Conservation (phyloP, 2,888 invertebrate species). For the Sepiola atlantica region DNA sequence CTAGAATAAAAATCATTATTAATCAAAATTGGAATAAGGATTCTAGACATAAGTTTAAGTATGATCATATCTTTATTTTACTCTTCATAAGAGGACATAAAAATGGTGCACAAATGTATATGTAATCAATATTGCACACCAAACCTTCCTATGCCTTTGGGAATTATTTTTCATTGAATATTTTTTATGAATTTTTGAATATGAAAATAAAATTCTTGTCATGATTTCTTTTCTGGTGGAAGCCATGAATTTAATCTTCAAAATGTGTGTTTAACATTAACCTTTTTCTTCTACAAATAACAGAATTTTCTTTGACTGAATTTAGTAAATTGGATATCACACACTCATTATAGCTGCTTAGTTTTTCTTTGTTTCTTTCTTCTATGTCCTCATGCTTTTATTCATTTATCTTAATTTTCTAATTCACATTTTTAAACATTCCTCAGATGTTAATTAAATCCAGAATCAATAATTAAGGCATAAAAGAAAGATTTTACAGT, state of each 20-base stretch:
- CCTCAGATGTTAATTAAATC: constrained; percentile 32
- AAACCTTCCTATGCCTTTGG: too few species aligned
- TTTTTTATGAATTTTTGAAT: neutral
- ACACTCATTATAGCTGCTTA: neutral
- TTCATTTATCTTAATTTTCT: neutral
- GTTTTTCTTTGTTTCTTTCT: neutral
- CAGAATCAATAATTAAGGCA: constrained; percentile 32
- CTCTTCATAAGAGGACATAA: too few species aligned
- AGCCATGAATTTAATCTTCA: neutral
- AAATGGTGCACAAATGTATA: too few species aligned
- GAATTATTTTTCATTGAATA: neutral
- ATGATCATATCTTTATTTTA: too few species aligned
- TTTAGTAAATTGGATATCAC: neutral
- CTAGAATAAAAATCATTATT: too few species aligned
- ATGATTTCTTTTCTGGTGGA: constrained; percentile 14
- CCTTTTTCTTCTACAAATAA: neutral
- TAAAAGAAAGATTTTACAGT: neutral
- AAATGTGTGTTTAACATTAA: constrained; percentile 32
- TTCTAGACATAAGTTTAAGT: too few species aligned
- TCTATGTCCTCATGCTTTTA: neutral
- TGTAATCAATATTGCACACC: neutral
- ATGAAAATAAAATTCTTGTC: neutral
- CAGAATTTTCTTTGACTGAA: neutral
- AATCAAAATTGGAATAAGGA: too few species aligned
- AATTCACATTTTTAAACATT: neutral